Evolutionary conservation across 1,140 invertebrate genomes (phyloP).

Genomic region (Brachionus rubens): DNA sequence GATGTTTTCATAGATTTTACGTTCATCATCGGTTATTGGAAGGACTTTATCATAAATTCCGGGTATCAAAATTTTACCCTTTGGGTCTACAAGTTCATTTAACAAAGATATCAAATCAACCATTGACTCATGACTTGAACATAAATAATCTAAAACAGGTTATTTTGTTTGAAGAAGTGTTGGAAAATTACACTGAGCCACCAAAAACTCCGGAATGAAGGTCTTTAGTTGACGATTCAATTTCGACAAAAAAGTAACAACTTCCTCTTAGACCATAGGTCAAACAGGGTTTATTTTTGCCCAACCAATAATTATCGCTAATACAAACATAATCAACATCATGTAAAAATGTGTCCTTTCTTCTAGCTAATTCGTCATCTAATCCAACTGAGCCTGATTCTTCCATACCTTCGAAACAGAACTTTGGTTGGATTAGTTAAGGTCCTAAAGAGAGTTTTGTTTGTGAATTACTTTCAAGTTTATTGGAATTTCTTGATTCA

Average conservation of each 20-base stretch:
- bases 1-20: conserved; percentile 61
- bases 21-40: conserved; percentile 70
- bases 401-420: conserved; percentile 97
- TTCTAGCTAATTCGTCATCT: conserved; percentile 72
- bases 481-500: conserved; percentile 70
- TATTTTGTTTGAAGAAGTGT: background rate
- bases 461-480: too few species aligned
- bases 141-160: background rate
- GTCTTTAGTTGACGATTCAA: conserved; percentile 83
- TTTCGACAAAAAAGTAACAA: conserved; percentile 84
- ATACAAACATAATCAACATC: conserved; percentile 91
- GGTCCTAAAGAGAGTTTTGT: too few species aligned
- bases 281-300: conserved; percentile 89
- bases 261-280: conserved; percentile 90
- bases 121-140: conserved; percentile 59
- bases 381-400: conserved; percentile 91
- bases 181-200: conserved; percentile 68
- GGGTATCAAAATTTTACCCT: conserved; percentile 56
- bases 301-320: conserved; percentile 98
- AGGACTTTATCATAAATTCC: conserved; percentile 61
- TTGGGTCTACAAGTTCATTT: conserved; percentile 52
- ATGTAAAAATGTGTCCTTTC: conserved; percentile 46
- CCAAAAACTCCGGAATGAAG: conserved; percentile 92
- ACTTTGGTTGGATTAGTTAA: too few species aligned
- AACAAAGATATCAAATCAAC: conserved; percentile 55